Evolutionary conservation across 2,888 invertebrate genomes (phyloP).

Genomic region (Isotomurus palustris): DNA sequence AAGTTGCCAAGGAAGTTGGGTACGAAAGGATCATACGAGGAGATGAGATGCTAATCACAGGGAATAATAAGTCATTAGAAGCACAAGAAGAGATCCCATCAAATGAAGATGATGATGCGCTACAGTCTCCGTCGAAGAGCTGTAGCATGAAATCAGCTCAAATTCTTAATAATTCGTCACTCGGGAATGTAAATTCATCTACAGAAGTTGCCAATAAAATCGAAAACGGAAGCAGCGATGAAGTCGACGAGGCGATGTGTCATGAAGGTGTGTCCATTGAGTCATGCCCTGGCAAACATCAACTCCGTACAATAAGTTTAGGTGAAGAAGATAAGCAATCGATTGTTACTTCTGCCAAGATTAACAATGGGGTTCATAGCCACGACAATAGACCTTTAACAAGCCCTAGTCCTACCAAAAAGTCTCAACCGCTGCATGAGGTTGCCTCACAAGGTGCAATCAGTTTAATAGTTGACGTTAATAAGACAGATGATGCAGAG

Average conservation of each 20-base stretch:
- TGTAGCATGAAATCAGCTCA: background rate
- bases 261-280: constrained; percentile 1
- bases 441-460: too few relatives aligned
- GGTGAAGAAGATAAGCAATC: constrained; percentile 1
- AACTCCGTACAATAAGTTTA: background rate
- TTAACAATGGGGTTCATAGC: too few relatives aligned
- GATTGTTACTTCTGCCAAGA: too few relatives aligned
- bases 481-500: too few relatives aligned
- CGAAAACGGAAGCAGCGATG: background rate
- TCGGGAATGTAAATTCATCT: constrained; percentile 1
- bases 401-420: too few relatives aligned
- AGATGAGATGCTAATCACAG: constrained; percentile 8
- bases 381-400: too few relatives aligned
- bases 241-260: background rate
- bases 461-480: too few relatives aligned
- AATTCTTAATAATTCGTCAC: background rate
- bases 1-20: constrained; percentile 3
- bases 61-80: too few relatives aligned
- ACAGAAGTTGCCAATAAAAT: too few relatives aligned
- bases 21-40: constrained; percentile 4
- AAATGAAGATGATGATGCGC: background rate
- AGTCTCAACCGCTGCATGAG: too few relatives aligned
- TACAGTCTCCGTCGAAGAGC: background rate
- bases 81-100: too few relatives aligned
- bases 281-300: constrained; percentile 5